These are phyloP conservation scores for Polymixis flavicincta DNA, from an alignment of 2,888 invertebrate species.

Conservation along the genomic window DNA sequence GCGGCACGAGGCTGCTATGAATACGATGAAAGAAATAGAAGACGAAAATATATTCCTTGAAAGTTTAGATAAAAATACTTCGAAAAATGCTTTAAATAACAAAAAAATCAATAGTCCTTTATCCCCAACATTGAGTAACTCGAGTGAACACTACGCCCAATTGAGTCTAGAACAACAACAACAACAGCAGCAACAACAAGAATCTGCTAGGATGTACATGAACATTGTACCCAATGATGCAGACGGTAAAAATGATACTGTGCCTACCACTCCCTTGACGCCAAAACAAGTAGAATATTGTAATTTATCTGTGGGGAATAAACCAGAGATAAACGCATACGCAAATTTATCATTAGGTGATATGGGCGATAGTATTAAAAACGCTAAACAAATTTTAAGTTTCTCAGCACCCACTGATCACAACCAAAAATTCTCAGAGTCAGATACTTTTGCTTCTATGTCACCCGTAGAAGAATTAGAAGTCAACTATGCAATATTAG, in stretches of 20 bases:
- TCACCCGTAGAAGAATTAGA: constrained; percentile 84
- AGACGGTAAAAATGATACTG: constrained; percentile 77
- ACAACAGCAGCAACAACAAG: constrained; percentile 57
- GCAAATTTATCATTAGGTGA: constrained; percentile 86
- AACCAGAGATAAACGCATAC: constrained; percentile 82
- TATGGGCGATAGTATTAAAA: constrained; percentile 78
- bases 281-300: constrained; percentile 85
- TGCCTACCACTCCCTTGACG: constrained; percentile 82
- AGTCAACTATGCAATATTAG: constrained; percentile 95
- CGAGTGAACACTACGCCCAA: constrained; percentile 88
- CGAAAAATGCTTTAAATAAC: constrained; percentile 70
- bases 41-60: constrained; percentile 84
- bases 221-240: constrained; percentile 83
- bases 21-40: constrained; percentile 84
- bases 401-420: constrained; percentile 73
- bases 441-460: constrained; percentile 85
- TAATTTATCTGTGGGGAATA: constrained; percentile 79
- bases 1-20: constrained; percentile 80
- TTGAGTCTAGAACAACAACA: constrained; percentile 82
- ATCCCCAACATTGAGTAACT: constrained; percentile 85
- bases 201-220: constrained; percentile 83
- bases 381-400: constrained; percentile 72
- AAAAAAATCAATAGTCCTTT: constrained; percentile 72
- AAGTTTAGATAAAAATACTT: constrained; percentile 78
- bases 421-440: constrained; percentile 84